Evolutionary conservation across 1,140 invertebrate species (phyloP).

Genomic region (Thrips palmi): DNA sequence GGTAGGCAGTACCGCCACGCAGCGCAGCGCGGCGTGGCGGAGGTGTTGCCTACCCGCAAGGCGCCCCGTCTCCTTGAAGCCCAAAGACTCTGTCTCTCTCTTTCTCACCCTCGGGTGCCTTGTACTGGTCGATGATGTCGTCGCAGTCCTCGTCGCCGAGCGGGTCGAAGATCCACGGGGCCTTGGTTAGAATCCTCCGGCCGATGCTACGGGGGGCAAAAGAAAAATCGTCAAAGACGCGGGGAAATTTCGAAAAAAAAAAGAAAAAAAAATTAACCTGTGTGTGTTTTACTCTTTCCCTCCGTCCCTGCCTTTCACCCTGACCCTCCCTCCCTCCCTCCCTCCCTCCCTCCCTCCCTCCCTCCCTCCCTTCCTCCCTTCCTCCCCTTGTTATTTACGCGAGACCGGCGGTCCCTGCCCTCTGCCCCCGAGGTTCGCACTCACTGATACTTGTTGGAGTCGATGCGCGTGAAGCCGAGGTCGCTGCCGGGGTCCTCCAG

Average conservation of each 20-base stretch:
- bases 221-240: background rate
- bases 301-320: conserved; percentile 1
- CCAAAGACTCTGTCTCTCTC: background rate
- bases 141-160: conserved; percentile 37
- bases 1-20: no score
- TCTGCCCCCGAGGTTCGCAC: conserved; percentile 14
- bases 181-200: conserved; percentile 52
- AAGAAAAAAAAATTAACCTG: no score
- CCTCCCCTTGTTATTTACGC: background rate
- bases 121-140: conserved; percentile 50
- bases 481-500: conserved; percentile 40
- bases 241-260: background rate
- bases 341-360: background rate
- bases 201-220: conserved; percentile 41
- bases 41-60: no score
- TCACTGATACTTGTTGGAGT: conserved; percentile 42
- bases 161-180: conserved; percentile 34
- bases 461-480: conserved; percentile 40
- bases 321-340: background rate
- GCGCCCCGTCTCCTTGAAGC: no score
- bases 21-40: no score
- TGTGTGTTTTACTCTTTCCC: background rate
- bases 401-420: background rate
- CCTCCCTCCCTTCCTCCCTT: background rate
- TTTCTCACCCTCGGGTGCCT: conserved; percentile 38